phyloP scores from a whole-genome alignment of 2,888 invertebrate species.

The Litoditis marina region DNA sequence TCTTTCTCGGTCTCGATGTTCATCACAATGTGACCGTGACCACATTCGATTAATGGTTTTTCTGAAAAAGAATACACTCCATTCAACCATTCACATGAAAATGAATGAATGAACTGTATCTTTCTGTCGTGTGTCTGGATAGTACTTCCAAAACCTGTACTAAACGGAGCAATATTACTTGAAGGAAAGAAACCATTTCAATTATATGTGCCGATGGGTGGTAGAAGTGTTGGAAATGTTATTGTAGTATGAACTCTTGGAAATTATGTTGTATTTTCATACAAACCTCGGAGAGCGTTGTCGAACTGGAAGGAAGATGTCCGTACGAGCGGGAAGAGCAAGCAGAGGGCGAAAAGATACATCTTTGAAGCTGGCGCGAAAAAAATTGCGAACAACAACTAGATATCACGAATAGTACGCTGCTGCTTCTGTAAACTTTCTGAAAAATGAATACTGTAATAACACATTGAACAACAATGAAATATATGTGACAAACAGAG shows the following conservation, averaged over 20 bases:
- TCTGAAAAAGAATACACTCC: constrained; percentile 2
- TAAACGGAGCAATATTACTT: neutral
- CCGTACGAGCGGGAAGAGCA: neutral
- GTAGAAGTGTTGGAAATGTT: too few species aligned
- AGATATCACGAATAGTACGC: too few species aligned
- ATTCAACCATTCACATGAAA: neutral
- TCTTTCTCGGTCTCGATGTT: constrained; percentile 39
- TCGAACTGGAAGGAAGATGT: constrained; percentile 8
- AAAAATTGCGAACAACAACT: too few species aligned
- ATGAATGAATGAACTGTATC: neutral
- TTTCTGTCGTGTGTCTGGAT: neutral
- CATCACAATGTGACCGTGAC: constrained; percentile 43
- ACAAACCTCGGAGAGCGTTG: constrained; percentile 9
- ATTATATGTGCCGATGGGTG: neutral
- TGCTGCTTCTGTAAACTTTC: too few species aligned
- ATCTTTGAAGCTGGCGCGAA: too few species aligned
- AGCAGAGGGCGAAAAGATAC: too few species aligned
- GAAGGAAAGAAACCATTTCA: neutral
- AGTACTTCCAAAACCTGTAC: neutral
- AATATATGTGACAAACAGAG: too few species aligned
- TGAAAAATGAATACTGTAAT: too few species aligned
- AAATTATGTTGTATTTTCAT: too few species aligned
- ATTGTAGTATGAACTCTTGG: too few species aligned
- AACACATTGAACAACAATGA: too few species aligned
- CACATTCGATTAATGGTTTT: constrained; percentile 15